These are phyloP conservation scores for Athalia circularis DNA, from an alignment of 2,888 invertebrate genomes.

Conservation along the genomic window DNA sequence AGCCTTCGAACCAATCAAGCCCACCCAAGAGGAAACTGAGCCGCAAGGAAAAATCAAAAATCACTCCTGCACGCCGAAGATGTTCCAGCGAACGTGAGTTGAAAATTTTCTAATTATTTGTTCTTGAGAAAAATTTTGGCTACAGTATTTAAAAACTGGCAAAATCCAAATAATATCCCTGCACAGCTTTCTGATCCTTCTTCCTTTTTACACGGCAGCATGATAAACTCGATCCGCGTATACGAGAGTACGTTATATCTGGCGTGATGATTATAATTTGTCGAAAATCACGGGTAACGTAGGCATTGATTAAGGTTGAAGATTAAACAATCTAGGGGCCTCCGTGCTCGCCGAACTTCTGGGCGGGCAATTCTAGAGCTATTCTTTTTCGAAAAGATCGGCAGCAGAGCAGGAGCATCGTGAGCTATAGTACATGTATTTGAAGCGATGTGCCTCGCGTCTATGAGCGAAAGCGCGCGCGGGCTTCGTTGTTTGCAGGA, in stretches of 20 bases:
- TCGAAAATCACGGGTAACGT: slow-evolving; percentile 66
- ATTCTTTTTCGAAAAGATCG: slow-evolving; percentile 48
- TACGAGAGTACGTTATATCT: background rate
- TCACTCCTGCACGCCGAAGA: too few species aligned
- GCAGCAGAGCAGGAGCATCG: too few species aligned
- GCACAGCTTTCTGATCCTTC: too few species aligned
- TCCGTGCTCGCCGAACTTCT: slow-evolving; percentile 68
- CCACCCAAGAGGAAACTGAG: slow-evolving; percentile 30
- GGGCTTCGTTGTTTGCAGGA: slow-evolving; percentile 43
- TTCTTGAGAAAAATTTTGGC: too few species aligned
- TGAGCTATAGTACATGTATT: too few species aligned
- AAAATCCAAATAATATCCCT: too few species aligned
- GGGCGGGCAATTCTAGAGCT: slow-evolving; percentile 66
- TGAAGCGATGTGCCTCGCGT: slow-evolving; percentile 35
- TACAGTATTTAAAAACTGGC: too few species aligned
- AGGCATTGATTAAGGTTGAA: slow-evolving; percentile 70
- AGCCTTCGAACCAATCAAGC: background rate
- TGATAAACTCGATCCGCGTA: background rate
- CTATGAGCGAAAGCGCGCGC: slow-evolving; percentile 47
- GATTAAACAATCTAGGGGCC: slow-evolving; percentile 73
- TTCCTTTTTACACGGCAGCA: too few species aligned
- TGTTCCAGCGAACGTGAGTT: too few species aligned
- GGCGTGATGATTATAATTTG: slow-evolving; percentile 61
- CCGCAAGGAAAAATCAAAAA: background rate
- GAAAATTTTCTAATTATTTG: too few species aligned